phyloP scores from a whole-genome alignment of 2,113 vertebrate genomes.

The Nipponia nippon region DNA sequence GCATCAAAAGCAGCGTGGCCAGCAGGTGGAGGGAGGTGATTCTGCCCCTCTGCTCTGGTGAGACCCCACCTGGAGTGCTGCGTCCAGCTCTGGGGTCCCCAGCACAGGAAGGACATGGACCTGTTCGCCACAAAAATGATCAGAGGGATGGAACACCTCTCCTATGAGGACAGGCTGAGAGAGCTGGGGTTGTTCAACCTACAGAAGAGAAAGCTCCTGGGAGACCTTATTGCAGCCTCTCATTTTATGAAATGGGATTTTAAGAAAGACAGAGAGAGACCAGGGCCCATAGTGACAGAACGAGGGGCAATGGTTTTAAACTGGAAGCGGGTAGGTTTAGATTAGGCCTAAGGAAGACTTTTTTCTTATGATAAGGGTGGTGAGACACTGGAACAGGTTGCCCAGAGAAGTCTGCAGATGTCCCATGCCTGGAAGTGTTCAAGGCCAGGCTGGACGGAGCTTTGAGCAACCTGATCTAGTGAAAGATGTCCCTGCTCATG shows the following conservation, averaged over 20 bases:
- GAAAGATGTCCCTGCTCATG: not conserved
- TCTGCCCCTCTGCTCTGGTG: not conserved
- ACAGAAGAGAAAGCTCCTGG: not conserved
- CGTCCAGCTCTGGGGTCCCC: accelerated
- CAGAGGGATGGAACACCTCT: not conserved
- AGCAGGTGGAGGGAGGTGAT: not conserved
- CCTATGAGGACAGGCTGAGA: not conserved
- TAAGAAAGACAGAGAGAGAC: not conserved
- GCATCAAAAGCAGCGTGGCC: accelerated
- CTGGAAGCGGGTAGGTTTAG: not conserved
- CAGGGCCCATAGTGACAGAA: not conserved
- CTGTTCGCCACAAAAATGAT: not conserved
- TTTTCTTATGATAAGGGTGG: not conserved
- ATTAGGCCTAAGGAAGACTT: accelerated
- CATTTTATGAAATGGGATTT: not conserved
- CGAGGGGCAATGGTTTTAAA: not conserved
- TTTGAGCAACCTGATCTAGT: not conserved
- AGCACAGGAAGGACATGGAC: not conserved
- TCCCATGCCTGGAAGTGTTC: not conserved
- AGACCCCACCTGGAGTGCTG: not conserved
- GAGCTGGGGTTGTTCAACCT: not conserved
- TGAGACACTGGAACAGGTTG: not conserved
- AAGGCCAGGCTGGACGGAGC: not conserved
- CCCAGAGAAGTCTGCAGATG: not conserved
- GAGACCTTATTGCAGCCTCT: not conserved